phyloP scores from a whole-genome alignment of 92 coral and sea anemone genomes.

The Metridium senile region DNA sequence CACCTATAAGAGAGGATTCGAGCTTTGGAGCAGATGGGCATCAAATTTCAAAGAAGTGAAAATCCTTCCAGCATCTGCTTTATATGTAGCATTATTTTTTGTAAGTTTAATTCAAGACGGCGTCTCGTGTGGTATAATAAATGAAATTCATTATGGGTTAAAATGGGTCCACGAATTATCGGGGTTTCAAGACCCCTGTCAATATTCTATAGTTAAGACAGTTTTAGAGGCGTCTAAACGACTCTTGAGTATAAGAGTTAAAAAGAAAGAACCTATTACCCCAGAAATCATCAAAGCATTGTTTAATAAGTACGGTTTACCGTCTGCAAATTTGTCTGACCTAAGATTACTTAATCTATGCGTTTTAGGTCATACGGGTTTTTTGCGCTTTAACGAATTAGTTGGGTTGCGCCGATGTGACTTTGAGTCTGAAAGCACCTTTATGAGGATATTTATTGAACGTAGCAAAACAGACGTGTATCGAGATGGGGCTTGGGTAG shows the following conservation, averaged over 20 bases:
- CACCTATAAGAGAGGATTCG: not conserved
- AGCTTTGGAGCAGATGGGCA: slow-evolving; percentile 1
- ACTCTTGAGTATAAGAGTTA: not conserved
- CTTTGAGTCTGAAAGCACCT: slow-evolving; percentile 15
- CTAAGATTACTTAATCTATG: slow-evolving; percentile 13
- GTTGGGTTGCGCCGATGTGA: not conserved
- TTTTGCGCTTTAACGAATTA: not conserved
- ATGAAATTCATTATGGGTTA: not conserved
- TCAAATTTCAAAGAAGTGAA: not conserved
- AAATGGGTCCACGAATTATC: not conserved
- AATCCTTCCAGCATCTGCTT: not conserved
- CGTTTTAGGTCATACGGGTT: slow-evolving; percentile 14
- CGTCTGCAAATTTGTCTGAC: slow-evolving; percentile 34
- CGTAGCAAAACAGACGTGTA: slow-evolving; percentile 28
- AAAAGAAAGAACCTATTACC: slow-evolving; percentile 27
- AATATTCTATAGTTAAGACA: not conserved
- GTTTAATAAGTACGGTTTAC: slow-evolving; percentile 17
- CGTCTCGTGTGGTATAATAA: not conserved
- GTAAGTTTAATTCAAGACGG: not conserved
- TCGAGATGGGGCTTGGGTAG: slow-evolving; percentile 44
- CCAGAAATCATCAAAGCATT: slow-evolving; percentile 37
- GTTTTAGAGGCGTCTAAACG: not conserved
- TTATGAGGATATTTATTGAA: slow-evolving; percentile 15
- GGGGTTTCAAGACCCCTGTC: not conserved
- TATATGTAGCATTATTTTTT: not conserved